Conservation (phyloP, 2,113 vertebrate genomes). For the Beaufortia kweichowensis region DNA sequence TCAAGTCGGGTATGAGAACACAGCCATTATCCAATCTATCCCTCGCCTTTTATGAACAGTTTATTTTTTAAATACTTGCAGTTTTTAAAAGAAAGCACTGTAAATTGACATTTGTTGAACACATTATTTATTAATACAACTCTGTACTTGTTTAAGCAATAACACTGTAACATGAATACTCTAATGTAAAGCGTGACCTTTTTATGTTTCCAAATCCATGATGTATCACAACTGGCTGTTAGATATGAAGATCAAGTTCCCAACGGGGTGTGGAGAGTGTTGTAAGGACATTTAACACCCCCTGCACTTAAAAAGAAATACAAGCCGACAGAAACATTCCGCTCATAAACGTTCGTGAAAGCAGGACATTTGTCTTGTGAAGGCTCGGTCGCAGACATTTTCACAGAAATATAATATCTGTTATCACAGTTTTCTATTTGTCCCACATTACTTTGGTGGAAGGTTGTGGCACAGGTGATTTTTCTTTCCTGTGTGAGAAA, state of each 20-base stretch:
- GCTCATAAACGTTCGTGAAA: constrained; percentile 19
- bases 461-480: constrained; percentile 57
- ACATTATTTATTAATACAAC: not conserved
- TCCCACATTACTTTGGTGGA: constrained; percentile 41
- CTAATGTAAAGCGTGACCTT: constrained; percentile 11
- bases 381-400: constrained; percentile 41
- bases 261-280: constrained; percentile 22
- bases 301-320: constrained; percentile 27
- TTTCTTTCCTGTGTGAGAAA: constrained; percentile 50
- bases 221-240: constrained; percentile 19
- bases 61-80: too few species aligned
- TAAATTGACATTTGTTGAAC: not conserved
- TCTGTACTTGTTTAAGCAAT: not conserved
- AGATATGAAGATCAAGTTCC: constrained; percentile 32
- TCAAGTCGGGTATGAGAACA: constrained; percentile 19
- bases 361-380: constrained; percentile 11
- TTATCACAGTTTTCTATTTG: constrained; percentile 48
- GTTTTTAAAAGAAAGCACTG: too few species aligned
- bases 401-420: constrained; percentile 46
- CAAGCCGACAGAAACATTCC: not conserved
- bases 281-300: constrained; percentile 21
- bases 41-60: too few species aligned
- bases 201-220: constrained; percentile 34
- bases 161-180: not conserved
- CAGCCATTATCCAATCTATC: constrained; percentile 18